Evolutionary conservation across 2,888 invertebrate genomes (phyloP), one percentile per base, ranked within the genome.

Genomic region (Tenthredo distinguenda): DNA sequence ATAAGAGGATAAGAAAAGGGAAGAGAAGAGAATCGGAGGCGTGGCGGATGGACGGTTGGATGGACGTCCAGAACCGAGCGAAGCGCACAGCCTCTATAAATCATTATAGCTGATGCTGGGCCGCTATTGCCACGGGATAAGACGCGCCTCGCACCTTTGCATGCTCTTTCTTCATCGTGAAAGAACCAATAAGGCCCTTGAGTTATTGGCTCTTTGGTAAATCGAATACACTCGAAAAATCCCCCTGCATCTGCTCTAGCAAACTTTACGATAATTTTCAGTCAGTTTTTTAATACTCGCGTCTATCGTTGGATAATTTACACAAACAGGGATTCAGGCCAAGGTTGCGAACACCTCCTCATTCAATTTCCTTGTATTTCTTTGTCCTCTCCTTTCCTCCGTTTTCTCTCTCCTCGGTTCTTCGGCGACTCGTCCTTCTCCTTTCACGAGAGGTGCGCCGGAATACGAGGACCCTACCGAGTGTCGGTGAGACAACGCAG

Each of bases 11-110:
- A 77, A 62, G 68, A 83, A 34, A 43, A 72, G n/a, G 21, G 37
- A 40, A 9, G 40, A 76, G 50, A 76, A 81, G 68, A 83, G 83
- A 68, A 68, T 47, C 43, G 83, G 65, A 68, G 88, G 89, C 90
- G 88, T 91, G 90, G 90, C 88, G 89, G 90, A 87, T 85, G 85
- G 79, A 87, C 85, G 85, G 21, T 50, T 76, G 84, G 84, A 55
- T 79, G 71, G 83, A 72, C 40, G 74, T 74, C 43, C 18, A 77
- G 31, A 62, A 62, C 62, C 62, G 40, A 81, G 65, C 81, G 43
- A 37, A 26, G 81, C 37, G n/a, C 62, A 31, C 6, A 83, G 83
- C 68, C 31, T 68, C 83, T 83, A 83, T 83, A 83, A 68, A 83
- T 83, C 83, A 83, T 83, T 62, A 81, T 81, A 62, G 81, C 58